Evolutionary conservation across 2,797 vertebrate species (phyloP).

Genomic region (Varecia variegata): DNA sequence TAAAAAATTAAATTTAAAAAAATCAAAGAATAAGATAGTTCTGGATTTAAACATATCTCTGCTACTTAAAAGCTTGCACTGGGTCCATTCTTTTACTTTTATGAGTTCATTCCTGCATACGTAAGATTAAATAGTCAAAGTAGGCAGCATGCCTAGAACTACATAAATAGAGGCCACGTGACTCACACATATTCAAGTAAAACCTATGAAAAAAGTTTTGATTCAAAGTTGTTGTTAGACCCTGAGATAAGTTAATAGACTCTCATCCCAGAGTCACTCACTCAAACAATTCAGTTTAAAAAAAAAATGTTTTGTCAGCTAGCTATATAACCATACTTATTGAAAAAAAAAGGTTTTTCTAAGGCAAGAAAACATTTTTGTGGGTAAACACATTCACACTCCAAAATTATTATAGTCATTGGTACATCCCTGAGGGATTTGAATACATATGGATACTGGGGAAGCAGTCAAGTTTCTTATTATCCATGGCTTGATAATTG

Average conservation of each 20-base stretch:
- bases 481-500: neutral
- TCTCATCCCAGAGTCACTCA: neutral
- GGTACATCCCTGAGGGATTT: neutral
- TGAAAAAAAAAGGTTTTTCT: neutral
- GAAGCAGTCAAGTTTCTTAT: neutral
- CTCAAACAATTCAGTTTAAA: neutral
- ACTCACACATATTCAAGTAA: neutral
- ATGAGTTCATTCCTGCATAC: neutral
- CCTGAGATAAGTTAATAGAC: neutral
- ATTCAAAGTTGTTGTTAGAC: neutral
- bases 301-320: neutral
- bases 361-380: constrained; percentile 39
- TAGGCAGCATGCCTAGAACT: neutral
- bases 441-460: neutral
- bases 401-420: neutral
- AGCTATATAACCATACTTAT: neutral
- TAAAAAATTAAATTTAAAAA: neutral
- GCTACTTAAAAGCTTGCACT: neutral
- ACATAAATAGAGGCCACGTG: neutral
- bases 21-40: neutral
- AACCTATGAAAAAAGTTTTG: neutral
- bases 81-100: neutral
- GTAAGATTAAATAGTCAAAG: neutral
- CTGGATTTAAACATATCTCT: neutral
- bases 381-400: constrained; percentile 7